phyloP scores from a whole-genome alignment of 92 coral and sea anemone genomes.

The Bergia puertoricense region DNA sequence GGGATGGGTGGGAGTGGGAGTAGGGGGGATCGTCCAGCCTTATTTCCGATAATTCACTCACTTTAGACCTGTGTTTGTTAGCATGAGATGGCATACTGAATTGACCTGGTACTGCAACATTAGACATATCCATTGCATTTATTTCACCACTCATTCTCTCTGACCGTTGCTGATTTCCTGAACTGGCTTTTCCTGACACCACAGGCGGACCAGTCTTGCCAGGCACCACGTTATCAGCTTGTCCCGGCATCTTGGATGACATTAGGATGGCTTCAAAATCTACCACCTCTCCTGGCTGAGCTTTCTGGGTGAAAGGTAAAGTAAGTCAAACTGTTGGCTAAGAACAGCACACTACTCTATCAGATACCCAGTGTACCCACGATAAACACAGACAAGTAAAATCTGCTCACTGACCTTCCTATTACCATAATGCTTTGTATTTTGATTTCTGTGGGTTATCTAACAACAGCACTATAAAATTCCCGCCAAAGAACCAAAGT shows the following conservation, averaged over 20 bases:
- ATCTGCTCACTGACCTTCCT: no score
- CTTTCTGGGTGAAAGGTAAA: constrained; percentile 39
- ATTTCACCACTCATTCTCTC: constrained; percentile 11
- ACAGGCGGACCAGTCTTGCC: not conserved
- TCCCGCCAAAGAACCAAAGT: no score
- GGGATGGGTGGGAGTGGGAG: constrained; percentile 3
- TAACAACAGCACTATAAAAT: no score
- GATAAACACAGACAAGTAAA: no score
- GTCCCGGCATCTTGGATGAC: not conserved
- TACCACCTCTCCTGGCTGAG: constrained; percentile 46
- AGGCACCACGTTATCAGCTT: not conserved
- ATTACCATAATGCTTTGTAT: no score
- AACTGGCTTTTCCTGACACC: not conserved
- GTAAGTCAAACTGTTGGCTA: constrained; percentile 28
- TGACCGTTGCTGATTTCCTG: constrained; percentile 3
- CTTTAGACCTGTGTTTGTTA: constrained; percentile 54
- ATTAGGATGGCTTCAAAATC: not conserved
- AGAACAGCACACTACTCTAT: not conserved
- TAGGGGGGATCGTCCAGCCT: constrained; percentile 60
- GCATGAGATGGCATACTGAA: constrained; percentile 10
- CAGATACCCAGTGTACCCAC: not conserved
- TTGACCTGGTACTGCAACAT: constrained; percentile 13
- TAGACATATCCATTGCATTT: not conserved
- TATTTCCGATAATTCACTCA: constrained; percentile 62
- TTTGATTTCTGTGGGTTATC: no score